These are phyloP conservation scores for Bubo scandiacus DNA, from an alignment of 2,113 vertebrate genomes.

Conservation along the genomic window DNA sequence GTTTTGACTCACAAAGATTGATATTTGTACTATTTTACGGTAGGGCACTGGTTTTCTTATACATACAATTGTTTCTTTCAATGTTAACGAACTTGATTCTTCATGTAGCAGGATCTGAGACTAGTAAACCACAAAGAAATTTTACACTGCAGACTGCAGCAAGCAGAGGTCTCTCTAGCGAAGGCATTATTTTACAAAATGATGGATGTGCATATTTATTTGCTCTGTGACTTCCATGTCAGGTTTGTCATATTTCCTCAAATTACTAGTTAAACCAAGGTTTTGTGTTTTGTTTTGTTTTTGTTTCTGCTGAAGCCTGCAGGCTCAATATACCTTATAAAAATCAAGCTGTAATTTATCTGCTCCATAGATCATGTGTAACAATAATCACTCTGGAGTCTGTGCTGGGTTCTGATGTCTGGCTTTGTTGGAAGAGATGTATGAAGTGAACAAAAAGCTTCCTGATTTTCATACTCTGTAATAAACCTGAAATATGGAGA, in stretches of 20 bases:
- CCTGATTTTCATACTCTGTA: conserved; percentile 47
- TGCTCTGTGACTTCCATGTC: conserved; percentile 61
- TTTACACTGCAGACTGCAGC: neutral
- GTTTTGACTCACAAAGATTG: neutral
- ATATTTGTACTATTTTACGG: neutral
- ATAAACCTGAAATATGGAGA: conserved; percentile 62
- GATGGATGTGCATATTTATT: conserved; percentile 72
- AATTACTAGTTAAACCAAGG: conserved; percentile 64
- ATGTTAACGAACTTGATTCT: neutral
- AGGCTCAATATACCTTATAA: conserved; percentile 61
- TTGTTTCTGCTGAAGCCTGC: conserved; percentile 41
- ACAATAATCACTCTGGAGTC: conserved; percentile 60
- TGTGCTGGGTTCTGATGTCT: conserved; percentile 15
- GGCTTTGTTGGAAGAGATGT: conserved; percentile 55
- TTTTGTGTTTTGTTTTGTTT: conserved; percentile 47
- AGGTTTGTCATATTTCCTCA: conserved; percentile 66
- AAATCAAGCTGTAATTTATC: conserved; percentile 68
- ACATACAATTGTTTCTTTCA: neutral
- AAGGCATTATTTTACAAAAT: conserved; percentile 51
- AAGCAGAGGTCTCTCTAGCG: conserved; percentile 23
- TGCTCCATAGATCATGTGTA: conserved; percentile 70
- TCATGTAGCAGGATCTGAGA: neutral
- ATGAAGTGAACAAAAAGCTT: conserved; percentile 61
- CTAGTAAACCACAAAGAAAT: neutral
- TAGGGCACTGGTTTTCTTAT: neutral